Base-by-base conservation (phyloP, 1,140 invertebrate species). In the Pararge aegeria region DNA sequence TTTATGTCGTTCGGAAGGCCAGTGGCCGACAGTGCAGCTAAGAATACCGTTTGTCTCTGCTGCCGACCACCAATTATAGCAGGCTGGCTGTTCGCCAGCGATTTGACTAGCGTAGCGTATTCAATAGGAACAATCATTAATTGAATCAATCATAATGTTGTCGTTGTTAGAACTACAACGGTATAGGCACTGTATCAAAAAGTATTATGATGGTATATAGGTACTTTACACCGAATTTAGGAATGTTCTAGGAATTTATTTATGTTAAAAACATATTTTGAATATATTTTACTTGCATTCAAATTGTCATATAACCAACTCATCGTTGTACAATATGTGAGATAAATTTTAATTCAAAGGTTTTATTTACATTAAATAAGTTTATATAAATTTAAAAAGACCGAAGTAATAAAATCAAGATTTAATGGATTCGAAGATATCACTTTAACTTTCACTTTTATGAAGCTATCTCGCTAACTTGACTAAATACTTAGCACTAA, bases 61-160 rank as follows among this genome's bases (percentile, higher is more conserved):
- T 79, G 68, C 68, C 78, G 76, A 87, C 81, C 79, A 86, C 83
- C 85, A 87, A 88, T 88, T 88, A 87, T 90, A 89, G 85, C 75
- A 71, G 78, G 72, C 79, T 90, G 88, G 88, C 83, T 54, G 29
- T 18, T 42, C 56, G 88, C 88, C 88, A 90, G 76, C 68, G 63
- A 53, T 68, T 61, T 53, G 60, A 57, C 60, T 65, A 57, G 59
- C 72, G 68, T 70, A 70, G 69, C 66, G 78, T 77, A 69, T 70
- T 79, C 73, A 83, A 78, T 73, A 76, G 72, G 72, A 79, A 78
- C 78, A 74, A 84, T 61, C 73, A 68, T 71, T 83, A 78, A 82
- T 79, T 70, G 73, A 83, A 82, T 80, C 80, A 78, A 83, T 86
- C 77, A 80, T 59, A 40, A 18, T 52, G 29, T 21, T 29, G 30